Evolutionary conservation across 2,888 invertebrate species (phyloP).

Genomic region (Sinohyriopsis cumingii): DNA sequence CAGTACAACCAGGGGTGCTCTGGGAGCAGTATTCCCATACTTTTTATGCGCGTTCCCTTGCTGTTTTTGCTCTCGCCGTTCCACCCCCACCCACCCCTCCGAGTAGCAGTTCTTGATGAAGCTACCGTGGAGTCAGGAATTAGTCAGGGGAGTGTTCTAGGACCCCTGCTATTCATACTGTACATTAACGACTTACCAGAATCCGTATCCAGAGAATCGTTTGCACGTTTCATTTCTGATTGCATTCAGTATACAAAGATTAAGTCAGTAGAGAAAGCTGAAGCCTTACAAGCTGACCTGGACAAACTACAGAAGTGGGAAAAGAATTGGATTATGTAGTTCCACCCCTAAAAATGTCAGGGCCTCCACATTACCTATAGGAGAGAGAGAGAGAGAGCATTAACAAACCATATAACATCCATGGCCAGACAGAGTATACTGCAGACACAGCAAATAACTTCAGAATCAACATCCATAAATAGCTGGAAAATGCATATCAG

Average conservation of each 20-base stretch:
- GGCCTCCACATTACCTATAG: constrained; percentile 1
- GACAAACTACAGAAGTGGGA: constrained; percentile 3
- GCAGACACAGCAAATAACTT: constrained; percentile 14
- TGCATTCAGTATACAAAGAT: background rate
- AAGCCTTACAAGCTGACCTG: background rate
- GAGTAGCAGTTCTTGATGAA: background rate
- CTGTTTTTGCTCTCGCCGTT: no score
- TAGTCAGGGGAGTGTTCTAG: background rate
- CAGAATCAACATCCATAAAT: constrained; percentile 9
- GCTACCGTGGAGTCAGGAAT: constrained; percentile 1
- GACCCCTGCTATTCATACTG: background rate
- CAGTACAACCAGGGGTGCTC: no score
- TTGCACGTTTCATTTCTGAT: background rate
- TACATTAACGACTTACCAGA: constrained; percentile 9
- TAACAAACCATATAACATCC: constrained; percentile 6
- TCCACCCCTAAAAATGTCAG: constrained; percentile 5
- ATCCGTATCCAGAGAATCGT: background rate
- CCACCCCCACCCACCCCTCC: no score
- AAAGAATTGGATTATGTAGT: constrained; percentile 5
- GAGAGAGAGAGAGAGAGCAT: constrained; percentile 8
- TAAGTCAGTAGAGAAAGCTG: background rate
- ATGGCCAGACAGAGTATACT: constrained; percentile 14
- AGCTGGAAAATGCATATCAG: constrained; percentile 17
- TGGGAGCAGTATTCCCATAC: no score
- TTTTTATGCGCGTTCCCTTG: no score